Evolutionary conservation across 2,888 invertebrate genomes (phyloP), one percentile per base, ranked within the genome.

Genomic region (Aleiodes testaceus): DNA sequence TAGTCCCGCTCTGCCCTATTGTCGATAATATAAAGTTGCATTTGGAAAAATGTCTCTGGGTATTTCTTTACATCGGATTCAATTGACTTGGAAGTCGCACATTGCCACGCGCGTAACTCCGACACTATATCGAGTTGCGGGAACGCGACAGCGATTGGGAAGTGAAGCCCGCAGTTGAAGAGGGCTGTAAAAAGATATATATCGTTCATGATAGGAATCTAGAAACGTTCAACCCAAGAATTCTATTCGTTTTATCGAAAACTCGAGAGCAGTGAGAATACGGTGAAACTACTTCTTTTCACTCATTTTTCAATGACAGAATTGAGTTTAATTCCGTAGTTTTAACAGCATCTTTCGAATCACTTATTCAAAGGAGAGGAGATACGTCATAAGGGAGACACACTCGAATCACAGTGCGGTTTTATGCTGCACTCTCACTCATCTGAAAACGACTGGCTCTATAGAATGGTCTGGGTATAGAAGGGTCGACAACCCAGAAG

Each of bases 301-400:
- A 36, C 9, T 7, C 11, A 36, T 36, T 36, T 36, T 36, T 36
- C 26, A 36, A 36, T 7, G 9, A 36, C 9, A 36, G 36, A 36
- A 11, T 36, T 36, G 2, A 36, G 11, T 36, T 6, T 3, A 11
- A 3, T 36, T 36, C 14, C 42, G 16, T 16, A n/a, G 11, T 16
- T 4, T 14, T 36, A 36, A 49, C 42, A 18, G 22, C 45, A 45
- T 14, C 45, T 45, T 63, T 22, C 20, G n/a, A 18, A 63, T 63
- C 45, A 63, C 63, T 63, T 45, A 45, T 47, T 26, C 63, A 44
- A 45, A 45, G 22, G 63, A 45, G n/a, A 63, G 45, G 22, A 42
- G 59, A 59, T 59, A 59, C 45, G 45, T 65, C 65, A 66, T 52
- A 42, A 53, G 66, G 52, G 55, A 45, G 61, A 50, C 63, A 61